Evolutionary conservation across 2,113 vertebrate genomes (phyloP).

Genomic region (Ancistrus triradiatus): DNA sequence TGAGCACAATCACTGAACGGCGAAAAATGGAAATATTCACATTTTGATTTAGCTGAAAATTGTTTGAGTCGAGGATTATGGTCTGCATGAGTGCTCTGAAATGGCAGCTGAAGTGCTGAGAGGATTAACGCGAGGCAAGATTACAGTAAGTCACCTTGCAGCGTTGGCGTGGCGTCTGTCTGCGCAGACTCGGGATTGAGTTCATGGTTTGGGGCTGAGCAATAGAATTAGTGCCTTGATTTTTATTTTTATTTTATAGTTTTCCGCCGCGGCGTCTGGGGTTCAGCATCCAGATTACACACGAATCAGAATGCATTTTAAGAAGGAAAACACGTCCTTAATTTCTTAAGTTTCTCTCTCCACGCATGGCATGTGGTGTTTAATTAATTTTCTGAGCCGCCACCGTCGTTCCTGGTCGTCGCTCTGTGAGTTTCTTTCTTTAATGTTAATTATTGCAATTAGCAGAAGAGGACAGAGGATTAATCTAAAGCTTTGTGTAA

Average conservation of each 20-base stretch:
- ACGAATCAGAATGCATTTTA: no score
- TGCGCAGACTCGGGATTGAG: slow-evolving; percentile 30
- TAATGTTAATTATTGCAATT: no score
- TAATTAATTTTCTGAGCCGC: no score
- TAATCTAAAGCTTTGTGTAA: no score
- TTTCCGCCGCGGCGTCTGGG: slow-evolving; percentile 57
- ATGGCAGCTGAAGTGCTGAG: not conserved
- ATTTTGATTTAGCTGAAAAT: not conserved
- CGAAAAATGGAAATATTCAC: not conserved
- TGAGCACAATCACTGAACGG: not conserved
- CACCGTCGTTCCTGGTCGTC: no score
- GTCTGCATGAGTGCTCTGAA: not conserved
- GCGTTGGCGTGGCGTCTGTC: slow-evolving; percentile 18
- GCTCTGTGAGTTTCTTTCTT: no score
- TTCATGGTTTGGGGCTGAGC: slow-evolving; percentile 15
- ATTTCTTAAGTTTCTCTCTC: no score
- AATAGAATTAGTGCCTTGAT: slow-evolving; percentile 7
- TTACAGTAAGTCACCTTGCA: slow-evolving; percentile 36
- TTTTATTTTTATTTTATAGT: not conserved
- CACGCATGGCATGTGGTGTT: no score
- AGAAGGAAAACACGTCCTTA: no score
- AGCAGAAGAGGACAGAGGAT: no score
- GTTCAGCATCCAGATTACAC: slow-evolving; percentile 66
- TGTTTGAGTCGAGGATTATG: not conserved
- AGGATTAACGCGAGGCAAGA: not conserved